Evolutionary conservation across 2,888 invertebrate genomes (phyloP), one percentile per base, ranked within the genome.

Genomic region (Prenolepis imparis): DNA sequence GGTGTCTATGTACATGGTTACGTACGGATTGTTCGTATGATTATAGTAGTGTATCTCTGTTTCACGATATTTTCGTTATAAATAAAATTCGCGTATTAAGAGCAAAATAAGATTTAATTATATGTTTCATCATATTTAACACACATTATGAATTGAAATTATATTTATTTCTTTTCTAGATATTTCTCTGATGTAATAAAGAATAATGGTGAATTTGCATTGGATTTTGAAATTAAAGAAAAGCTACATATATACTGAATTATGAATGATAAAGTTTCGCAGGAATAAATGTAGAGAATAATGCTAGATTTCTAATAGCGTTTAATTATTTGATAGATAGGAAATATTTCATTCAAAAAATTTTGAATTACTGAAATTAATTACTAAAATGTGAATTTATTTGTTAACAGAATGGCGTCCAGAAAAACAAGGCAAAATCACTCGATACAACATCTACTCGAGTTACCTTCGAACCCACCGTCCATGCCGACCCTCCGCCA

Each of bases 381-480:
- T 63, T 48, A 18, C 15, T 44, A 12, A 73, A 48, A 21, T 18
- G 6, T 9, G 21, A 24, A 74, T 63, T 61, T 63, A 68, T 80
- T 67, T 83, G 64, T 75, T 84, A 55, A 63, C 85, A 94, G 95
- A 91, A 95, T 95, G 95, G 95, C 95, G 92, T 94, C 95, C 87
- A 94, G 95, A 91, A 95, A 95, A 92, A 95, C 95, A 86, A 94
- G 95, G 88, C 95, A 95, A 90, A 95, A 95, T 90, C 95, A 96
- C 92, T 95, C 95, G 84, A 96, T 96, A 90, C 95, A 96, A 93
- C 95, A 95, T 92, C 95, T 96, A 78, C 94, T 96, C 92, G 95
- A 96, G 91, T 94, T 96, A 89, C 93, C 95, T 77, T 95, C 95
- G 87, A 95, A 95, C 85, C 88, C 90, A 83, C 88, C 90, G 89